phyloP scores from a whole-genome alignment of 2,888 invertebrate species.

The Drosophila rellima region DNA sequence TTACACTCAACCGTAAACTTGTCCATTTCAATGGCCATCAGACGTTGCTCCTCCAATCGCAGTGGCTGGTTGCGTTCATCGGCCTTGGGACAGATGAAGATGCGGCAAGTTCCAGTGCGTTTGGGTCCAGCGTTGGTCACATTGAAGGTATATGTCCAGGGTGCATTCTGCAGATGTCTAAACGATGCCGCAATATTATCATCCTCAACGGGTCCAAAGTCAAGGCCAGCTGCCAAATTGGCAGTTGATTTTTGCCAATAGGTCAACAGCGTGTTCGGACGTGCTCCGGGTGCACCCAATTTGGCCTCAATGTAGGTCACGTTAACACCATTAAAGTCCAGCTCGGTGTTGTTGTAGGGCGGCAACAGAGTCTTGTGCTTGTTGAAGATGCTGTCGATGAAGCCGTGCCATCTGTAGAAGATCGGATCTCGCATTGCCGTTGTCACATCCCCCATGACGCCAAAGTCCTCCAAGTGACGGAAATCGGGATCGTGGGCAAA shows the following conservation, averaged over 20 bases:
- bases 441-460: slow-evolving; percentile 92
- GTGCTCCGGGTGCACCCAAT: slow-evolving; percentile 62
- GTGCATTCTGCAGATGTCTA: slow-evolving; percentile 92
- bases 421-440: slow-evolving; percentile 95
- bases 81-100: slow-evolving; percentile 89
- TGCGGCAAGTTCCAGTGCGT: slow-evolving; percentile 88
- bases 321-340: slow-evolving; percentile 66
- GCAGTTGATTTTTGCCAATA: slow-evolving; percentile 93
- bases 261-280: slow-evolving; percentile 88
- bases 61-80: slow-evolving; percentile 89
- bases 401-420: slow-evolving; percentile 94
- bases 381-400: slow-evolving; percentile 91
- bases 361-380: slow-evolving; percentile 89
- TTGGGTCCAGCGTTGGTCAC: slow-evolving; percentile 87
- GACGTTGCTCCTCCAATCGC: slow-evolving; percentile 87
- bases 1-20: slow-evolving; percentile 88
- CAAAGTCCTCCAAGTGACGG: slow-evolving; percentile 89
- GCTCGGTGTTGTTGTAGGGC: slow-evolving; percentile 86
- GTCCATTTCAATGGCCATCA: slow-evolving; percentile 89
- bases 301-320: slow-evolving; percentile 70
- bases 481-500: slow-evolving; percentile 93
- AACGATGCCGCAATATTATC: slow-evolving; percentile 90
- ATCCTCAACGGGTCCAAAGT: slow-evolving; percentile 89
- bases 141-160: slow-evolving; percentile 89
- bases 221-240: slow-evolving; percentile 92